Percentiles rank a stretch among this genome's conserved stretches.
phyloP scores from a whole-genome alignment of 2,888 invertebrate genomes.

The Saturnia japonica region DNA sequence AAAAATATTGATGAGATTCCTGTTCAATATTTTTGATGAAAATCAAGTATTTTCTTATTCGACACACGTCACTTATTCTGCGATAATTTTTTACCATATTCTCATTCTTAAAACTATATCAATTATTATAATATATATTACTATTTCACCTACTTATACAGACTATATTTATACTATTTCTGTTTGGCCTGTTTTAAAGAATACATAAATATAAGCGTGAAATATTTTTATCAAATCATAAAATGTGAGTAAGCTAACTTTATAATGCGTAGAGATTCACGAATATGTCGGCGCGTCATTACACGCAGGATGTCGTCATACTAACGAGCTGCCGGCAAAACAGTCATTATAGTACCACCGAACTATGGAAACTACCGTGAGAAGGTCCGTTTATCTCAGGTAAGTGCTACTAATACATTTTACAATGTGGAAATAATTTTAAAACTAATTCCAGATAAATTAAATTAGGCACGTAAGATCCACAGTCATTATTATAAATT shows the following conservation, averaged over 20 bases:
- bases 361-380: constrained; percentile 30
- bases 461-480: too few species aligned
- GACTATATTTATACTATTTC: too few species aligned
- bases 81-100: too few species aligned
- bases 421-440: not conserved
- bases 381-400: constrained; percentile 24
- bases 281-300: constrained; percentile 54
- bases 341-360: constrained; percentile 56
- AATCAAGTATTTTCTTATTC: too few species aligned
- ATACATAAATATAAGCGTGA: not conserved
- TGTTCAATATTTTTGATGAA: too few species aligned
- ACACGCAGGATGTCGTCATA: constrained; percentile 60
- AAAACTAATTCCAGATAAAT: not conserved
- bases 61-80: too few species aligned
- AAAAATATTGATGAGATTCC: too few species aligned
- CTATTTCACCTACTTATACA: too few species aligned
- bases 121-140: too few species aligned
- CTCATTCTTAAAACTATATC: too few species aligned
- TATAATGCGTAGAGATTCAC: not conserved
- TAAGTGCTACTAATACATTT: constrained; percentile 6
- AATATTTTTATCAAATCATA: constrained; percentile 11
- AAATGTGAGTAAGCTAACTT: not conserved
- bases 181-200: not conserved
- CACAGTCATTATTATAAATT: too few species aligned
- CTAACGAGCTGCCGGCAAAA: constrained; percentile 70